Percentiles rank a stretch among this genome's conserved stretches.
phyloP scores from a whole-genome alignment of 2,113 vertebrate species.

The Gymnogyps californianus region DNA sequence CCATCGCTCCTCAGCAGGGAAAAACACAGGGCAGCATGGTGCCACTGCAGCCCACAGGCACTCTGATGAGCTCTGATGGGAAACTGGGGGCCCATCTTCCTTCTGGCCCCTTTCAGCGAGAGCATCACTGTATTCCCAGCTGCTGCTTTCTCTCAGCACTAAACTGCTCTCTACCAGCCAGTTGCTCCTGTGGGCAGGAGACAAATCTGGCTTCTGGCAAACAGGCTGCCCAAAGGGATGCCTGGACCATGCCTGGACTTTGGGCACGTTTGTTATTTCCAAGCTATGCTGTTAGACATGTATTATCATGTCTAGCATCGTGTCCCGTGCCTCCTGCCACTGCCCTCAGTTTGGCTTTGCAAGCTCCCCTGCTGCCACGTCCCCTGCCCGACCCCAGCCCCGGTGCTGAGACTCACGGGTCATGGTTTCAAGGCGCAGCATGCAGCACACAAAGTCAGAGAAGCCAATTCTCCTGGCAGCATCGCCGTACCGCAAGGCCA shows the following conservation, averaged over 20 bases:
- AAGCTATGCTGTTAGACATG: accelerated
- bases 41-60: background rate
- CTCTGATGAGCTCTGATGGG: background rate
- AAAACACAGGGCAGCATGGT: background rate
- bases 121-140: background rate
- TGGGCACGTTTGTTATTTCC: background rate
- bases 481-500: constrained; percentile 59
- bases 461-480: constrained; percentile 8
- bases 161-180: background rate
- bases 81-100: background rate
- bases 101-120: background rate
- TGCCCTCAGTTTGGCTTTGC: background rate
- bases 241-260: background rate
- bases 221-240: background rate
- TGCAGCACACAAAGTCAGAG: constrained; percentile 67
- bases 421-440: constrained; percentile 73
- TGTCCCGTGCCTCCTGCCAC: background rate
- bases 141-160: background rate
- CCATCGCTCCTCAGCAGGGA: background rate
- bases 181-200: background rate
- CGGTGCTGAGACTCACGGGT: constrained; percentile 44
- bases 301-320: accelerated
- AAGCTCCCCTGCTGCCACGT: background rate
- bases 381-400: background rate
- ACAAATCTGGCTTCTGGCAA: background rate